These are phyloP conservation scores for Eupithecia vulgata DNA, from an alignment of 2,888 invertebrate species.

Conservation along the genomic window DNA sequence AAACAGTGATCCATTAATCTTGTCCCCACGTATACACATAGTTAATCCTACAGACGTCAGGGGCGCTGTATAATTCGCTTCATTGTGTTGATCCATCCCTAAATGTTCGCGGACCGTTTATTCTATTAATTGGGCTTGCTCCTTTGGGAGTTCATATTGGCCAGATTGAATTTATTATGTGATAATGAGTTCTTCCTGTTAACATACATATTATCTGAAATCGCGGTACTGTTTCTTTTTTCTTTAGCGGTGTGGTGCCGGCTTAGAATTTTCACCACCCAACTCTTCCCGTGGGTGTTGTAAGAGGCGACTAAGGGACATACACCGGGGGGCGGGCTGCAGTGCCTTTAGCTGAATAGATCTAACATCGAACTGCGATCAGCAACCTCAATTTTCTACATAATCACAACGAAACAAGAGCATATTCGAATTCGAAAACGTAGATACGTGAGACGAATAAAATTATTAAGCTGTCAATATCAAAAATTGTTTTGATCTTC, in stretches of 20 bases:
- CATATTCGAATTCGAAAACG: no score
- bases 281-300: no score
- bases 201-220: no score
- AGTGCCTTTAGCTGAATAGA: no score
- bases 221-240: no score
- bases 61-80: slow-evolving; percentile 65
- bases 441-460: not conserved
- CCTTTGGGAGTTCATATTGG: slow-evolving; percentile 54
- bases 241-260: no score
- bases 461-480: not conserved
- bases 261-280: no score
- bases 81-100: slow-evolving; percentile 54
- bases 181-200: slow-evolving; percentile 2
- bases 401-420: no score
- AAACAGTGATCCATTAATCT: not conserved
- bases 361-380: no score
- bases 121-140: slow-evolving; percentile 70
- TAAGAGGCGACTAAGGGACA: no score
- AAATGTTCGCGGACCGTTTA: slow-evolving; percentile 65
- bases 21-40: slow-evolving; percentile 53
- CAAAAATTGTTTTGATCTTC: not conserved
- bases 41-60: slow-evolving; percentile 59
- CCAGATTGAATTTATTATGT: slow-evolving; percentile 45
- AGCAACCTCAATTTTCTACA: no score
- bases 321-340: no score